A percentile compares a stretch with the other conserved stretches of the same genome.
These are phyloP conservation scores for Dunckerocampus dactyliophorus DNA, from an alignment of 2,113 vertebrate species.

Conservation along the genomic window DNA sequence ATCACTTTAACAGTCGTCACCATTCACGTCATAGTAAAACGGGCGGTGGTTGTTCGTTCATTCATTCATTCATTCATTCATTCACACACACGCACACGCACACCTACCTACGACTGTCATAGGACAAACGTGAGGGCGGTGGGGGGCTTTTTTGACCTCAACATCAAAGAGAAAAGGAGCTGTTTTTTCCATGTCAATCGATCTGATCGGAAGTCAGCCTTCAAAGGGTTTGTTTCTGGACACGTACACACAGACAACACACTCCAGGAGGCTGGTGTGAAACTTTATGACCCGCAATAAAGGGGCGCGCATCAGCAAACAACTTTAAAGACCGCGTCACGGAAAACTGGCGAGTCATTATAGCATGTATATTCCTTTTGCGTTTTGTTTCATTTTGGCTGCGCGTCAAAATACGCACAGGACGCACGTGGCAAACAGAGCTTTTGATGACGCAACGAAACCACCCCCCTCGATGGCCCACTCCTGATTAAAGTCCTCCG, in stretches of 20 bases:
- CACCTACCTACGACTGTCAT: conserved; percentile 26
- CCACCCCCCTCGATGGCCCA: neutral
- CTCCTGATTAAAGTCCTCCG: neutral
- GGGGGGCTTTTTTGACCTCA: conserved; percentile 8
- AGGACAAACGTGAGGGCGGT: conserved; percentile 51
- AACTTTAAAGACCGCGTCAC: too few species aligned
- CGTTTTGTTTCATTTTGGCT: neutral
- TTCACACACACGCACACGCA: conserved; percentile 39
- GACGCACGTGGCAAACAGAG: neutral
- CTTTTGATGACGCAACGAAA: neutral
- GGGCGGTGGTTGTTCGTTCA: conserved; percentile 50
- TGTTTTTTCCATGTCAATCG: conserved; percentile 53
- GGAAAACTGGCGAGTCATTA: too few species aligned
- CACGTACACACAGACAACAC: conserved; percentile 13
- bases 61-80: conserved; percentile 46
- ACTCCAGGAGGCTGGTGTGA: conserved; percentile 9
- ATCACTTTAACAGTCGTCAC: conserved; percentile 43
- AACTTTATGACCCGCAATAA: conserved; percentile 3
- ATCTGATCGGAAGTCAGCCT: conserved; percentile 57
- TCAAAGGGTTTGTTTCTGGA: conserved; percentile 43
- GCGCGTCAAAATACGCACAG: neutral
- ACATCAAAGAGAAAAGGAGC: conserved; percentile 57
- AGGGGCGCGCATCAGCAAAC: neutral
- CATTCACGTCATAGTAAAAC: conserved; percentile 57
- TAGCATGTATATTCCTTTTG: too few species aligned